Evolutionary conservation across 2,113 vertebrate genomes (phyloP).

Genomic region (Choloepus hoffmanni): DNA sequence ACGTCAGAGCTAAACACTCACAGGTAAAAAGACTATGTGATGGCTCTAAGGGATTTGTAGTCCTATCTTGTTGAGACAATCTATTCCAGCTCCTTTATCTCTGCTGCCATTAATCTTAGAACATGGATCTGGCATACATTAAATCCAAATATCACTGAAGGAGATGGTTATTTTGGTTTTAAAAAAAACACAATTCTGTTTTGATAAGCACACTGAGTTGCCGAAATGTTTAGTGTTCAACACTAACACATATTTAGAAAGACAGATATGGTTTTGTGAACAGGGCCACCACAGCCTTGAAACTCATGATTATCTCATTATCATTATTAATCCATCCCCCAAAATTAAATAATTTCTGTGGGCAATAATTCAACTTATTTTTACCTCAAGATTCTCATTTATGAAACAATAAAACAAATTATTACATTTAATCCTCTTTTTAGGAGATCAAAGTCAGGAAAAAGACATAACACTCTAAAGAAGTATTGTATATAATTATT

Average conservation of each 20-base stretch:
- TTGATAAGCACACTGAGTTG: not conserved
- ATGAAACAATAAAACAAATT: conserved; percentile 14
- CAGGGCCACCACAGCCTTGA: not conserved
- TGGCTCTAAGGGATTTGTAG: not conserved
- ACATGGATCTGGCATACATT: not conserved
- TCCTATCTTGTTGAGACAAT: not conserved
- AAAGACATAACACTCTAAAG: conserved; percentile 5
- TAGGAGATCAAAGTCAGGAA: not conserved
- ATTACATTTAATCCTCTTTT: not conserved
- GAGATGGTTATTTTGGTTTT: not conserved
- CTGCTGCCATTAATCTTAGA: not conserved
- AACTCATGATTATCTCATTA: not conserved
- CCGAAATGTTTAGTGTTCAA: not conserved
- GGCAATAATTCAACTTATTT: not conserved
- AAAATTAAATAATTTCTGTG: not conserved
- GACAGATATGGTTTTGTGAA: not conserved
- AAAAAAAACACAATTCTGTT: not conserved
- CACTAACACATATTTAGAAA: not conserved
- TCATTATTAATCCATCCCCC: not conserved
- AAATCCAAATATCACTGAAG: not conserved
- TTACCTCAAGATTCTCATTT: conserved; percentile 19
- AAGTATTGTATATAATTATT: not conserved
- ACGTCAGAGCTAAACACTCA: not conserved
- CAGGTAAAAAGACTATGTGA: not conserved
- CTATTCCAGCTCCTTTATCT: not conserved